Conservation (phyloP, 2,888 invertebrate species). For the Euzetes globulus region DNA sequence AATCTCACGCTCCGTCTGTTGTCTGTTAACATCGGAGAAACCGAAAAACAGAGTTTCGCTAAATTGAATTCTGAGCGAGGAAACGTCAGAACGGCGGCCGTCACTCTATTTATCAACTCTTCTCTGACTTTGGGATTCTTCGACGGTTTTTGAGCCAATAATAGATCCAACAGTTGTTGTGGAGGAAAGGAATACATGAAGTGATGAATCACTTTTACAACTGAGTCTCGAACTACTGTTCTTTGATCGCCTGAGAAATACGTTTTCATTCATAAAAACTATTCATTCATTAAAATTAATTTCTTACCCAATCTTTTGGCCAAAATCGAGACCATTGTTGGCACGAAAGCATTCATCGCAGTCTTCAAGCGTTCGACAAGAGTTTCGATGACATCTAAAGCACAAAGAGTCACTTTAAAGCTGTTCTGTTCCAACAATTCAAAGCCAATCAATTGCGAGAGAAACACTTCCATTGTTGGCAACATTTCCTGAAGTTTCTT, state of each 20-base stretch:
- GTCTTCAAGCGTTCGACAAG: conserved; percentile 49
- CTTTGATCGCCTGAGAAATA: conserved; percentile 49
- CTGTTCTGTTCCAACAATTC: conserved; percentile 57
- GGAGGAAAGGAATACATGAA: conserved; percentile 54
- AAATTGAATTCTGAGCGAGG: conserved; percentile 66
- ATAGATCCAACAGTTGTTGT: conserved; percentile 52
- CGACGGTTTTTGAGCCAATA: conserved; percentile 46
- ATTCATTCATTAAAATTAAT: background rate
- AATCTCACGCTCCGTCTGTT: conserved; percentile 66
- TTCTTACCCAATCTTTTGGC: conserved; percentile 47
- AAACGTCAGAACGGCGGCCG: conserved; percentile 67
- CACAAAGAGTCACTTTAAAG: conserved; percentile 51
- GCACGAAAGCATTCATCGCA: conserved; percentile 48
- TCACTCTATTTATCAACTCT: conserved; percentile 65
- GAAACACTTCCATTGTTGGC: conserved; percentile 57
- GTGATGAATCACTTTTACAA: conserved; percentile 51
- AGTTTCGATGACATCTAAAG: conserved; percentile 50
- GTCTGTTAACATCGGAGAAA: conserved; percentile 52
- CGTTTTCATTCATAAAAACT: background rate
- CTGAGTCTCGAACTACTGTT: conserved; percentile 51
- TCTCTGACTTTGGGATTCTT: conserved; percentile 58
- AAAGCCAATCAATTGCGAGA: conserved; percentile 54
- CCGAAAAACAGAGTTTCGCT: conserved; percentile 48
- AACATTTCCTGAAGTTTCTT: conserved; percentile 54
- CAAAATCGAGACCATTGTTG: conserved; percentile 50